Conservation (phyloP, 2,113 vertebrate genomes). For the Chloebia gouldiae region DNA sequence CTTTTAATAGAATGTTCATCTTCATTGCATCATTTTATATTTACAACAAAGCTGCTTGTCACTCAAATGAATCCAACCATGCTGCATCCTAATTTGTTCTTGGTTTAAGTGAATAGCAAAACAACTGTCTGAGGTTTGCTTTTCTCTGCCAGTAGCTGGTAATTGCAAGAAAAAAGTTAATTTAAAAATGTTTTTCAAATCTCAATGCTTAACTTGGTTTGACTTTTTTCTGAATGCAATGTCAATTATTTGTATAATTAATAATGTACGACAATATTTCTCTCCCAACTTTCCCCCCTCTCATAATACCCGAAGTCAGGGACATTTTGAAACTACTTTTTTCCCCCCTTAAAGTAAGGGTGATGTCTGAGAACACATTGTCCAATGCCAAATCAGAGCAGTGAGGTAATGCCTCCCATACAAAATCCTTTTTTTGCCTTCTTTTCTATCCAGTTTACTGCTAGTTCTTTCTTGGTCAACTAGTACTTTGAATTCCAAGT, state of each 20-base stretch:
- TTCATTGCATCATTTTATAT: not conserved
- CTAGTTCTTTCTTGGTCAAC: not conserved
- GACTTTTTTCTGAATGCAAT: not conserved
- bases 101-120: not conserved
- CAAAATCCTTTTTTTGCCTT: not conserved
- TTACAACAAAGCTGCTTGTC: not conserved
- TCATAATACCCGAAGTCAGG: not conserved
- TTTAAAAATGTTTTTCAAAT: not conserved
- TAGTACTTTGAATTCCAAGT: not conserved
- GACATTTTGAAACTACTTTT: constrained; percentile 35
- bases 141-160: not conserved
- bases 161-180: not conserved
- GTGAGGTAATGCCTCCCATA: not conserved
- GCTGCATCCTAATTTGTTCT: not conserved
- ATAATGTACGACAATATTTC: not conserved
- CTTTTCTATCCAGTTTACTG: not conserved
- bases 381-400: not conserved
- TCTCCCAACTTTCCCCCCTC: not conserved
- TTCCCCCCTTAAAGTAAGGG: not conserved
- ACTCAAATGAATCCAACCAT: not conserved
- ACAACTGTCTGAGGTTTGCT: not conserved
- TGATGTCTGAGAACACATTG: not conserved
- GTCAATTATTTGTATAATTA: not conserved
- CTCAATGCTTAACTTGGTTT: not conserved
- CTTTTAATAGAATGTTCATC: not conserved